Evolutionary conservation across 2,888 invertebrate species (phyloP).

Genomic region (Drepanosiphum platanoidis): DNA sequence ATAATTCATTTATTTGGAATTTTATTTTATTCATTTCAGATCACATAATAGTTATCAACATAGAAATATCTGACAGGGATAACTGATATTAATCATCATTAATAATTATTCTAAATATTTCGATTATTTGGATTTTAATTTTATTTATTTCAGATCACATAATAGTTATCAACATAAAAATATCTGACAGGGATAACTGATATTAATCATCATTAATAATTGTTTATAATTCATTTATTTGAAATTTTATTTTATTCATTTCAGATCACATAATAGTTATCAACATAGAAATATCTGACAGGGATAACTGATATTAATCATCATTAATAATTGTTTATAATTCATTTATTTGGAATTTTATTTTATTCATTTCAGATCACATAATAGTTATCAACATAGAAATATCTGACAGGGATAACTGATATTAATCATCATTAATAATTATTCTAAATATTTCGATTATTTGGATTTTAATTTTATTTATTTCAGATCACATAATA

Average conservation of each 20-base stretch:
- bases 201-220: conserved; percentile 10
- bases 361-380: neutral
- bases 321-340: neutral
- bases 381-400: conserved; percentile 16
- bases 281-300: conserved; percentile 24
- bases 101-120: neutral
- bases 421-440: conserved; percentile 36
- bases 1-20: neutral
- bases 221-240: neutral
- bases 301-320: neutral
- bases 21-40: neutral
- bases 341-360: neutral
- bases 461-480: neutral
- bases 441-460: neutral
- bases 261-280: conserved; percentile 24
- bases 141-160: neutral
- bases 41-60: neutral
- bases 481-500: neutral
- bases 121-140: neutral
- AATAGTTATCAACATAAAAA: conserved; percentile 1
- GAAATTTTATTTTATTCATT: neutral
- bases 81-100: conserved; percentile 24
- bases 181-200: conserved; percentile 27
- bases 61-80: conserved; percentile 14
- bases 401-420: conserved; percentile 53